phyloP scores from a whole-genome alignment of 2,113 vertebrate species.

The Chionodraco myersi region DNA sequence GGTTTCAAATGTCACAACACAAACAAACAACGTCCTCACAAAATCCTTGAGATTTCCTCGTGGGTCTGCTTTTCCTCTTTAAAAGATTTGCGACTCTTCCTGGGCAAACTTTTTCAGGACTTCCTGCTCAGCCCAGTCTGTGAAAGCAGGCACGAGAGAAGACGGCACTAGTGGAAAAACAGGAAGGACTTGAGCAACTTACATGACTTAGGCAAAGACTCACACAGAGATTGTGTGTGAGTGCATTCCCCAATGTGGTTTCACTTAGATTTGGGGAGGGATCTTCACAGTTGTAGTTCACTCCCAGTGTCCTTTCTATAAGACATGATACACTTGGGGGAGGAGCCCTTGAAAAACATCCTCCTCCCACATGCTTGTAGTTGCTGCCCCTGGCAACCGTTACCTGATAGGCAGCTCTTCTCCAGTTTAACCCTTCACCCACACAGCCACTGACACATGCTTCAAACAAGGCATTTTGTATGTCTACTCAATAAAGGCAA shows the following conservation, averaged over 20 bases:
- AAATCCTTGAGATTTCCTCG: slow-evolving; percentile 43
- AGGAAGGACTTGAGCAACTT: slow-evolving; percentile 76
- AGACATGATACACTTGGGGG: slow-evolving; percentile 59
- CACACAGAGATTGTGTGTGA: slow-evolving; percentile 17
- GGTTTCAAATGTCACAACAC: slow-evolving; percentile 35
- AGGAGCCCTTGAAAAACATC: slow-evolving; percentile 35
- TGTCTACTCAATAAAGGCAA: not conserved
- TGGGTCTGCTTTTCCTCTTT: slow-evolving; percentile 25
- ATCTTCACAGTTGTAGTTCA: slow-evolving; percentile 54
- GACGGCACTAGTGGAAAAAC: slow-evolving; percentile 75
- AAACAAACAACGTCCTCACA: slow-evolving; percentile 24
- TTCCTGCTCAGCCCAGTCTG: slow-evolving; percentile 59
- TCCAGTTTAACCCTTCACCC: slow-evolving; percentile 46
- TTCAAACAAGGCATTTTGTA: not conserved
- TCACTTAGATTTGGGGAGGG: slow-evolving; percentile 78
- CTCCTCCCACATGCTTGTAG: slow-evolving; percentile 68
- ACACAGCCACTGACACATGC: not conserved
- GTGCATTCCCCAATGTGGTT: slow-evolving; percentile 80
- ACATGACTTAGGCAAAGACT: slow-evolving; percentile 34
- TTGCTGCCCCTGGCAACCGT: slow-evolving; percentile 53
- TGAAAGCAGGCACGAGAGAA: slow-evolving; percentile 58
- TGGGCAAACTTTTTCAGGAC: slow-evolving; percentile 39
- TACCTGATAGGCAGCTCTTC: slow-evolving; percentile 58
- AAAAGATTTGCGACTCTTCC: slow-evolving; percentile 22
- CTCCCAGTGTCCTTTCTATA: slow-evolving; percentile 71